A percentile compares a stretch with the other conserved stretches of the same genome.
Evolutionary conservation across 2,797 vertebrate species (phyloP).

Genomic region (Lepus townsendii): DNA sequence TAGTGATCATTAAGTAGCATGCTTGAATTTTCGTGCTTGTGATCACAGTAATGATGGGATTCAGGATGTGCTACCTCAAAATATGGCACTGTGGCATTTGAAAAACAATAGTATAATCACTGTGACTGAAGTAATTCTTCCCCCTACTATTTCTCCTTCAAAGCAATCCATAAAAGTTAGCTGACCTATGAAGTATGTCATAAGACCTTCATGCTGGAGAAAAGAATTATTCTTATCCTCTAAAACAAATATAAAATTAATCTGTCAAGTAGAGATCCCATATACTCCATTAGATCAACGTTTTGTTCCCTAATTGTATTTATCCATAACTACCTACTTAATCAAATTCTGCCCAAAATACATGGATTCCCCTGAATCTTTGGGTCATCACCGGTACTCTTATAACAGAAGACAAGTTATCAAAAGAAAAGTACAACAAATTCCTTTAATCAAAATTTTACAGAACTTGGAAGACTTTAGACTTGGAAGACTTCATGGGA

Average conservation of each 20-base stretch:
- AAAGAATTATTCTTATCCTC: neutral
- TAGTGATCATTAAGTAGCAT: neutral
- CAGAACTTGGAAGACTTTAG: neutral
- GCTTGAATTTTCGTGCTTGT: neutral
- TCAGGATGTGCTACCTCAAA: neutral
- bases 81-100: neutral
- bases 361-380: neutral
- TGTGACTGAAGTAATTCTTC: neutral
- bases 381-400: neutral
- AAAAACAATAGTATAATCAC: neutral
- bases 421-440: neutral
- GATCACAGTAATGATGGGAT: neutral
- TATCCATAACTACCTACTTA: neutral
- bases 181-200: neutral
- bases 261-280: neutral
- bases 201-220: neutral
- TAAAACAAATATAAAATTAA: neutral
- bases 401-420: neutral
- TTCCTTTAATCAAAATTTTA: neutral
- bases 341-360: neutral
- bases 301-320: neutral
- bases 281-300: neutral
- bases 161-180: neutral
- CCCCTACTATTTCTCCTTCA: neutral
- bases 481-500: neutral